Evolutionary conservation across 2,113 vertebrate genomes (phyloP).

Genomic region (Daphoenositta chrysoptera): DNA sequence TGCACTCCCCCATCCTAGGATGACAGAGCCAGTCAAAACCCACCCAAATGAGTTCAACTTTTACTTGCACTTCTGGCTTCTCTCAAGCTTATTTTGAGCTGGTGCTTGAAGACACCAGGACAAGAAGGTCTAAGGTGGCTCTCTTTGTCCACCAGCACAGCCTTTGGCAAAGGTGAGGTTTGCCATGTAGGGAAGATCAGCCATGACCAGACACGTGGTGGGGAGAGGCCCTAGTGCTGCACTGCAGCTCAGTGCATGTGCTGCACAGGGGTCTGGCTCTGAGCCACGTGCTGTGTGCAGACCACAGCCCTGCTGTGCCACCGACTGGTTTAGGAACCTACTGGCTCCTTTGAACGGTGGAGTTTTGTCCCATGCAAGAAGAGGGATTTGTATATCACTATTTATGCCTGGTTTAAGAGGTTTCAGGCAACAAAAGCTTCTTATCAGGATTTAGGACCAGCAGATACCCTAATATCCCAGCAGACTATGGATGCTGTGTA

Average conservation of each 20-base stretch:
- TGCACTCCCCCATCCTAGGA: neutral
- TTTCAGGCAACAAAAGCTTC: neutral
- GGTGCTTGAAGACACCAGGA: neutral
- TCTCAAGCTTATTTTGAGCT: neutral
- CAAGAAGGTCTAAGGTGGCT: neutral
- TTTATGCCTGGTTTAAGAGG: neutral
- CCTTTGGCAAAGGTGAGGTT: neutral
- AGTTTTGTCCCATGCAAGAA: neutral
- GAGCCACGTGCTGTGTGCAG: neutral
- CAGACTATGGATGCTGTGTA: neutral
- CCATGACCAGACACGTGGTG: rapidly evolving
- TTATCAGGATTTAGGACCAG: neutral
- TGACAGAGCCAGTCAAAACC: conserved; percentile 25
- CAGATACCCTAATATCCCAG: neutral
- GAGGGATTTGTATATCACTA: neutral
- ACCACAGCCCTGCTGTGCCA: neutral
- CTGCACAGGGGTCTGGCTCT: neutral
- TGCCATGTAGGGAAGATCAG: neutral
- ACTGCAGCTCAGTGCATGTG: neutral
- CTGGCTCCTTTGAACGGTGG: neutral
- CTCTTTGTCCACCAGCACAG: neutral
- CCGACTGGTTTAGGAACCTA: neutral
- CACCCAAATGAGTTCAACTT: neutral
- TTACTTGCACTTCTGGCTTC: neutral
- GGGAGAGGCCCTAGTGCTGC: neutral